Evolutionary conservation across 92 coral and sea anemone genomes (phyloP).

Genomic region (Pocillopora grandis): DNA sequence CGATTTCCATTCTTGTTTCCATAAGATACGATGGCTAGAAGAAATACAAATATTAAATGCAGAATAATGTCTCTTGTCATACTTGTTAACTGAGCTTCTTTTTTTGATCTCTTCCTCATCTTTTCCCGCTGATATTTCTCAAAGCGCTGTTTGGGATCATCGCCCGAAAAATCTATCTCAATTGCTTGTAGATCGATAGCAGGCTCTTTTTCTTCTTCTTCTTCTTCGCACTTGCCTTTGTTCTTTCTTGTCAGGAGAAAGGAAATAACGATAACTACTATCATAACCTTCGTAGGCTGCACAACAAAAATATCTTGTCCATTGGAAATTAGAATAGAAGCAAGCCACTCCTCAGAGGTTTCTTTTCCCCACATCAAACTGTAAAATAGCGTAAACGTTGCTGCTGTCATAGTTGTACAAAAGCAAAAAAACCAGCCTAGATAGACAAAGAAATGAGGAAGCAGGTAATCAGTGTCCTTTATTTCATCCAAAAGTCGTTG

Average conservation of each 20-base stretch:
- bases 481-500: neutral
- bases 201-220: neutral
- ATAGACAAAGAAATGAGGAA: constrained; percentile 62
- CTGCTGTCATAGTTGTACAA: constrained; percentile 35
- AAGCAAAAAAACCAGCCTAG: constrained; percentile 57
- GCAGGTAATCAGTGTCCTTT: neutral
- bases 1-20: constrained; percentile 14
- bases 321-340: constrained; percentile 47
- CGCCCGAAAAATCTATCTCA: neutral
- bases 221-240: neutral
- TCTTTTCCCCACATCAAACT: constrained; percentile 70
- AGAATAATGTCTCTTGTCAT: neutral
- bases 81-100: neutral
- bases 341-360: constrained; percentile 52
- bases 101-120: constrained; percentile 6
- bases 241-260: neutral
- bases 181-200: neutral
- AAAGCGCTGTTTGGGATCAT: constrained; percentile 10
- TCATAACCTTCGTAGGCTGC: constrained; percentile 58
- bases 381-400: constrained; percentile 63
- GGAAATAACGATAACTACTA: constrained; percentile 37
- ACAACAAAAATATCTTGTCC: constrained; percentile 52
- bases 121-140: neutral
- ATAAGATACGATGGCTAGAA: constrained; percentile 24
- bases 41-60: neutral